Percentiles rank a stretch among this genome's conserved stretches.
Conservation (phyloP, 2,797 vertebrate genomes). For the Echeneis naucrates region DNA sequence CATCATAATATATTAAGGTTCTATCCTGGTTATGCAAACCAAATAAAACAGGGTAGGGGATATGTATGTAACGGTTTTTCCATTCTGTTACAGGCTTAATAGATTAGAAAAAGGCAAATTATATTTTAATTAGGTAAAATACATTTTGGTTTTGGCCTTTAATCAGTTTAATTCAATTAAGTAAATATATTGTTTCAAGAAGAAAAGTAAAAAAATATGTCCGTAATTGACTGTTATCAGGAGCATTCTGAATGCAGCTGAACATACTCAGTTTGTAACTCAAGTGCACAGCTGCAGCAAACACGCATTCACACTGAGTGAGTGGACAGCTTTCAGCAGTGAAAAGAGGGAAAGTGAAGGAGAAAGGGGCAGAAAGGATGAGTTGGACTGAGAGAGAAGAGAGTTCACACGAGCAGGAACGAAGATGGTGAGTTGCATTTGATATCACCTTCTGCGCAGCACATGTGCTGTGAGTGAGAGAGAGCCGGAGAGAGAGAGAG, state of each 20-base stretch:
- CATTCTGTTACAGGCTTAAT: neutral
- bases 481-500: constrained; percentile 37
- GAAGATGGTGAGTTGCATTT: constrained; percentile 86
- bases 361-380: constrained; percentile 2
- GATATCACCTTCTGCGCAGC: constrained; percentile 93
- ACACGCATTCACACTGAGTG: neutral
- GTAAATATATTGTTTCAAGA: neutral
- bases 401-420: constrained; percentile 52
- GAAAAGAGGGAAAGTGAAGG: constrained; percentile 6
- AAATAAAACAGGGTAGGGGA: neutral
- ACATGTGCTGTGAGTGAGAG: constrained; percentile 84
- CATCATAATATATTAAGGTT: neutral
- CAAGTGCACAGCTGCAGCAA: neutral
- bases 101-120: neutral
- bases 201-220: neutral
- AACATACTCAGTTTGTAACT: neutral
- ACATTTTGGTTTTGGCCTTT: too few relatives aligned
- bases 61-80: neutral
- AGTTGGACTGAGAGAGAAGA: constrained; percentile 35
- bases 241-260: neutral
- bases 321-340: constrained; percentile 5
- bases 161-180: too few relatives aligned
- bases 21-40: neutral
- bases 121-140: too few relatives aligned
- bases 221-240: neutral